These are phyloP conservation scores for Ischnura elegans DNA, from an alignment of 2,888 invertebrate species.

Conservation along the genomic window DNA sequence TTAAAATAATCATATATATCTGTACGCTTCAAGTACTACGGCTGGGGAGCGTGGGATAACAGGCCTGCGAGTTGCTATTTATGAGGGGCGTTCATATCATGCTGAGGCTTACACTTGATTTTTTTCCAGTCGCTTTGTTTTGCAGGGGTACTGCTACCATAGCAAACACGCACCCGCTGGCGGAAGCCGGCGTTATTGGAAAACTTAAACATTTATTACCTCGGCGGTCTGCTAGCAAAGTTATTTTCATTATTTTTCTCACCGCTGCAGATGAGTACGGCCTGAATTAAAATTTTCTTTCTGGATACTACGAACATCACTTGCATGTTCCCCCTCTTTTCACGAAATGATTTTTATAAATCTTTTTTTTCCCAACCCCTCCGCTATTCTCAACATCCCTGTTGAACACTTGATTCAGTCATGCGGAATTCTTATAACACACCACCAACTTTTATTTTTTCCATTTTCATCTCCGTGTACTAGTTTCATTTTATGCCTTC, in stretches of 20 bases:
- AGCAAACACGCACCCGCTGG: neutral
- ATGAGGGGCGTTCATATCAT: neutral
- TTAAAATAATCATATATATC: neutral
- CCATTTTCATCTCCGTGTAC: neutral
- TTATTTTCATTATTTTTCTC: neutral
- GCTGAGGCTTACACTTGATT: neutral
- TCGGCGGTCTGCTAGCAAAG: neutral
- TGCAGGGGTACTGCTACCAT: neutral
- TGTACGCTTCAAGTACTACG: neutral
- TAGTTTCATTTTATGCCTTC: neutral
- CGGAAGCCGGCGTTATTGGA: neutral
- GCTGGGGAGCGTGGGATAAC: neutral
- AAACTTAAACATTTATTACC: constrained; percentile 5
- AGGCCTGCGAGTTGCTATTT: neutral
- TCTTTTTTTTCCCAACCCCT: neutral
- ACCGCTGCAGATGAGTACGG: neutral
- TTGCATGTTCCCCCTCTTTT: neutral
- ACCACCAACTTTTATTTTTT: neutral
- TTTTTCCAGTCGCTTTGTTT: neutral
- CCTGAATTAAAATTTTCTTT: neutral
- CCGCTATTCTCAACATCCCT: neutral
- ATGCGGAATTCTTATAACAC: neutral
- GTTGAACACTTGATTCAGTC: neutral
- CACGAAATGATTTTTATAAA: neutral
- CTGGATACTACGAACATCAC: neutral